Base-by-base conservation (phyloP, 2,888 invertebrate genomes). In the Noctua janthina region DNA sequence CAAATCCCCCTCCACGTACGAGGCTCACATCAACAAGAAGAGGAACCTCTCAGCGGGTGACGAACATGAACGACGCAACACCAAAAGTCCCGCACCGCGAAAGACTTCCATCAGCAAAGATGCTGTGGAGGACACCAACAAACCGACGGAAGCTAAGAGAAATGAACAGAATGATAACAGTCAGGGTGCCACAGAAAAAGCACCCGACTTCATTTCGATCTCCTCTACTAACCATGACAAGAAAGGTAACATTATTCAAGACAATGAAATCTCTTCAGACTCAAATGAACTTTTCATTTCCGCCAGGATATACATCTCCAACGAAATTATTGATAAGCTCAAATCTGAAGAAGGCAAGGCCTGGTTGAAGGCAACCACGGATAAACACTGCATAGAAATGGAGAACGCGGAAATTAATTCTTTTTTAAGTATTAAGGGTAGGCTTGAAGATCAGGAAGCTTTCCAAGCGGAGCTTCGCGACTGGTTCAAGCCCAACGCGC, bases 291-390 rank as follows among this genome's bases (percentile, higher is more conserved):
- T 92, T 2, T 90, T 96, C 39, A 94, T 95, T 8, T 93, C 95
- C 3, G 97, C 97, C 0, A 96, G 97, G 81, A 97, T 97, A 71
- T 96, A 97, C 84, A 92, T 97, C 88, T 96, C 96, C 0, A 93
- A 94, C 46, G 96, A 97, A 49, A 94, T 97, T 70, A 94, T 94
- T 73, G 95, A 96, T 29, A 96, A 95, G 87, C 91, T 97, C 6
- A 94, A 96, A 54, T 95, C 96, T 17, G 93, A 95, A 1, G 95
- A 96, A 7, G 97, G 97, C 8, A 93, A 93, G 39, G 87, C 91
- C 11, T 97, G 97, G 95, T 87, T 97, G 17, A 92, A 93, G 0
- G 90, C 92, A 3, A 92, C 93, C 6, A 93, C 94, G 7, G 91
- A 91, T 10, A 94, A 93, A 88, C 94, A 95, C 81, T 92, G 95